These are phyloP conservation scores for Hycleus phaleratus DNA, from an alignment of 1,140 invertebrate genomes.

Conservation along the genomic window DNA sequence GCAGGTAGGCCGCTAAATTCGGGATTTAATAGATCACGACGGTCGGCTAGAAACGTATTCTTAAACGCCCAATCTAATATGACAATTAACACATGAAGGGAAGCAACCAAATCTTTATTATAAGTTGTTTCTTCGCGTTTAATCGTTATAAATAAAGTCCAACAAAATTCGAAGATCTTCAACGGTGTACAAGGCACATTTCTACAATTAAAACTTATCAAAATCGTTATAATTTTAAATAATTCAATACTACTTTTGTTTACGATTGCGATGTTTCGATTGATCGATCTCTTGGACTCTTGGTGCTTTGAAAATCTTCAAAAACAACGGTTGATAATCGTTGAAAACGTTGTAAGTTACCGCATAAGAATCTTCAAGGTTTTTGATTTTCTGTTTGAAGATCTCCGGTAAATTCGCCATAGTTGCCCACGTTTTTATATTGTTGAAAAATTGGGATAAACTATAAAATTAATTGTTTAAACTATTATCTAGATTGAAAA, in stretches of 20 bases:
- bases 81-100: slow-evolving; percentile 83
- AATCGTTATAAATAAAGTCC: slow-evolving; percentile 88
- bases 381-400: slow-evolving; percentile 77
- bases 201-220: slow-evolving; percentile 39
- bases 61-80: slow-evolving; percentile 86
- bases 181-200: slow-evolving; percentile 63
- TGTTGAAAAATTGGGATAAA: slow-evolving; percentile 90
- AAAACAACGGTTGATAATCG: slow-evolving; percentile 86
- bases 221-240: neutral
- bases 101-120: slow-evolving; percentile 89
- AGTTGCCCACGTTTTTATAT: slow-evolving; percentile 93
- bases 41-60: slow-evolving; percentile 73
- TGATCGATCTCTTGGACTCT: slow-evolving; percentile 43
- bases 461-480: slow-evolving; percentile 44
- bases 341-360: slow-evolving; percentile 92
- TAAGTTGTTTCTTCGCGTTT: slow-evolving; percentile 77
- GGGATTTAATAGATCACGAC: slow-evolving; percentile 79
- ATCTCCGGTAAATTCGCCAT: slow-evolving; percentile 84
- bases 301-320: slow-evolving; percentile 68
- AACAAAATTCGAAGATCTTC: slow-evolving; percentile 86
- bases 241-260: slow-evolving; percentile 50
- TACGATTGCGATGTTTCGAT: slow-evolving; percentile 56
- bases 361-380: slow-evolving; percentile 85
- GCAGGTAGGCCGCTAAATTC: slow-evolving; percentile 70
- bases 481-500: slow-evolving; percentile 5